Conservation (phyloP, 1,140 invertebrate species). For the Leguminivora glycinivorella region DNA sequence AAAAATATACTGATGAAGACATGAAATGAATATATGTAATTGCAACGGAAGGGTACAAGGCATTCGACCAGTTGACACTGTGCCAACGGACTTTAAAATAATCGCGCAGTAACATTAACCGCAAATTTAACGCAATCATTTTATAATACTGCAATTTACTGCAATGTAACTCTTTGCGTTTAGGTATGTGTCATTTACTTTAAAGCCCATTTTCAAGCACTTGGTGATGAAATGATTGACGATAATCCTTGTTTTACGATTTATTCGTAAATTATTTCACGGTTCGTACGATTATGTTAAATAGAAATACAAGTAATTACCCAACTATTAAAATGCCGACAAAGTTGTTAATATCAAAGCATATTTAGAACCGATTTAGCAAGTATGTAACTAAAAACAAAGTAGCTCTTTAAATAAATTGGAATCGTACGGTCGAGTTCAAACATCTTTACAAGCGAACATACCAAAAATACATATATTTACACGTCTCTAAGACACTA, state of each 20-base stretch:
- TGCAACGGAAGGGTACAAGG: conserved; percentile 67
- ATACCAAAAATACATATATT: too few species aligned
- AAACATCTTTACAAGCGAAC: too few species aligned
- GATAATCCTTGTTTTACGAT: conserved; percentile 29
- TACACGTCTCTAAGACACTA: too few species aligned
- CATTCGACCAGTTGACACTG: conserved; percentile 28
- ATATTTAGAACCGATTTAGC: background rate
- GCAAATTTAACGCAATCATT: conserved; percentile 8
- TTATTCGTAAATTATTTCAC: background rate
- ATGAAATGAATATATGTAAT: conserved; percentile 73
- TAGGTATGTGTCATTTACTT: background rate
- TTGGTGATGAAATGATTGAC: conserved; percentile 29
- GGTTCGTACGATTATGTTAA: background rate
- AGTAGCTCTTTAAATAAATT: too few species aligned
- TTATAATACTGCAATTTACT: conserved; percentile 13
- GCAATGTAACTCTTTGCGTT: background rate
- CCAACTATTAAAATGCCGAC: background rate
- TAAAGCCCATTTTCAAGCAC: background rate
- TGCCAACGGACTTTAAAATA: conserved; percentile 28
- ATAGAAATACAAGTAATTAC: background rate
- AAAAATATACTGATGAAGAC: conserved; percentile 64
- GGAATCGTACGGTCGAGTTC: too few species aligned
- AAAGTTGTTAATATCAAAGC: background rate
- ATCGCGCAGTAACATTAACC: conserved; percentile 4
- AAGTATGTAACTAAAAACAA: background rate